These are phyloP conservation scores for Nesidiocoris tenuis DNA, from an alignment of 2,888 invertebrate species.

Conservation along the genomic window DNA sequence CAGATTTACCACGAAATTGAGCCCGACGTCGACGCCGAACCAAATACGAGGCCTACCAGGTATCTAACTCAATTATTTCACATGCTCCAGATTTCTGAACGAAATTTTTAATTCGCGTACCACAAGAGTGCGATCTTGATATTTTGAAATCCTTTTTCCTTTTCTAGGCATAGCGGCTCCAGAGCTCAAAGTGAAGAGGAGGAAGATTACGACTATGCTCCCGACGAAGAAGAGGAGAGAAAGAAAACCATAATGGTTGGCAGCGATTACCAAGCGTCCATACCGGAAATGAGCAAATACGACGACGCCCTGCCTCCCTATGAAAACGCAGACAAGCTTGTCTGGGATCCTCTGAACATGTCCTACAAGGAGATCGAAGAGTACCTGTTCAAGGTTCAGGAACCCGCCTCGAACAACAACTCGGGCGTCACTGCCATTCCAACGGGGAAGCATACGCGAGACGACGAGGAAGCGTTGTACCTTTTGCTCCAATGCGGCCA, in stretches of 20 bases:
- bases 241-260: conserved; percentile 94
- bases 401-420: conserved; percentile 54
- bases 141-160: too few relatives aligned
- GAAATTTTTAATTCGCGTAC: too few relatives aligned
- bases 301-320: conserved; percentile 93
- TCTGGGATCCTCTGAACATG: conserved; percentile 86
- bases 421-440: conserved; percentile 60
- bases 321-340: conserved; percentile 90
- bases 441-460: conserved; percentile 74
- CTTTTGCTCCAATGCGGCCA: conserved; percentile 86
- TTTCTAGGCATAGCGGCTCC: conserved; percentile 43
- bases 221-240: conserved; percentile 85
- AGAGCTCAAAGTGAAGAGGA: conserved; percentile 75
- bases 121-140: too few relatives aligned
- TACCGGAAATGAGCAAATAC: conserved; percentile 86
- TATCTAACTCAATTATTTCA: too few relatives aligned
- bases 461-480: conserved; percentile 87
- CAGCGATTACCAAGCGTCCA: conserved; percentile 86
- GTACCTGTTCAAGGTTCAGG: conserved; percentile 65
- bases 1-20: conserved; percentile 47
- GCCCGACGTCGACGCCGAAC: conserved; percentile 31
- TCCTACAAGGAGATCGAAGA: conserved; percentile 73
- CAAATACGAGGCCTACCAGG: conserved; percentile 33
- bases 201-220: conserved; percentile 78
- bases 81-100: too few relatives aligned